Evolutionary conservation across 2,888 invertebrate genomes (phyloP), one percentile per base, ranked within the genome.

Genomic region (Polia nebulosa): DNA sequence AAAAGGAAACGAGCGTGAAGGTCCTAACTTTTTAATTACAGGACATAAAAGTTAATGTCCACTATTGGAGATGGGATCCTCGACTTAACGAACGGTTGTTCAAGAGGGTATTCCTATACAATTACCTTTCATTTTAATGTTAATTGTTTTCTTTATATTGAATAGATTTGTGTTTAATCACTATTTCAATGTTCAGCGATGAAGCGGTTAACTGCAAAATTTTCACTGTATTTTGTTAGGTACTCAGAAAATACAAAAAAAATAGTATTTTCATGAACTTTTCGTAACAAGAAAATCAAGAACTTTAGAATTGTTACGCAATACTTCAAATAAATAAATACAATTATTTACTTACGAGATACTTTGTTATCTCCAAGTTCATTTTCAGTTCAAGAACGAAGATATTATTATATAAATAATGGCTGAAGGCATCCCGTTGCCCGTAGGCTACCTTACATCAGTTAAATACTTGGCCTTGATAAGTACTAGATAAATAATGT

Each of bases 11-110:
- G 68, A 49, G 47, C 76, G 20, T 58, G 57, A 76, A 71, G 57
- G 65, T 55, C 62, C 64, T 82, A 68, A 72, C 62, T 65, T 80
- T 82, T 80, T 82, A 80, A 80, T 82, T 80, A 79, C 80, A 58
- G 49, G 60, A 76, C 65, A 64, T 72, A 72, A 76, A 72, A 78
- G 63, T 62, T 56, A 61, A 61, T 57, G 55, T 55, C 27, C 51
- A 61, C 61, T 75, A 75, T 53, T 79, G 36, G 49, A 63, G 63
- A 80, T 29, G 22, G 36, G 49, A 29, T 59, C 57, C 20, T 49
- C 39, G 25, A 53, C 27, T 51, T 55, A 61, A 73, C 34, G 49
- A 67, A 78, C 34, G 36, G 60, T 62, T 20, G 3, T 15, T 45
- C 3, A 15, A 57, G 34, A 22, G 13, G 8, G 9, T 57, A 56